Evolutionary conservation across 1,140 invertebrate genomes (phyloP).

Genomic region (Batillaria attramentaria): DNA sequence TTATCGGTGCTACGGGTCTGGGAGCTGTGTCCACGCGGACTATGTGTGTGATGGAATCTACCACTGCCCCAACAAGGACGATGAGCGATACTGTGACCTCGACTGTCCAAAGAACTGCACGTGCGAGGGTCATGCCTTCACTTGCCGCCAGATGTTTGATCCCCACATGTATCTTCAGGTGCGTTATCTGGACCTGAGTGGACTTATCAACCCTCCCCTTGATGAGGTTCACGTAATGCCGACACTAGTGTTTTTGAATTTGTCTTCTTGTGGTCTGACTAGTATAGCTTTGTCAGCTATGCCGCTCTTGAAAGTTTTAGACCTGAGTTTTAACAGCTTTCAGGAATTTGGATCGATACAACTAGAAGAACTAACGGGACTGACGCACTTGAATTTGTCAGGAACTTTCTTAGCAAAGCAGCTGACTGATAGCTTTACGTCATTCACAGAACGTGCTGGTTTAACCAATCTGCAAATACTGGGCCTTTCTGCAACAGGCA

Average conservation of each 20-base stretch:
- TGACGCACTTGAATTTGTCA: conserved; percentile 31
- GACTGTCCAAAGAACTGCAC: conserved; percentile 20
- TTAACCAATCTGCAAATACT: conserved; percentile 33
- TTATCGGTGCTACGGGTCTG: conserved; percentile 29
- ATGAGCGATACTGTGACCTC: conserved; percentile 29
- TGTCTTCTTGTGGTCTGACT: conserved; percentile 9
- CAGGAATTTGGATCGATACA: neutral
- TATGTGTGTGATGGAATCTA: conserved; percentile 32
- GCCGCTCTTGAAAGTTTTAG: conserved; percentile 17
- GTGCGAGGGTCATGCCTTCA: conserved; percentile 29
- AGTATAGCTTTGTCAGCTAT: neutral
- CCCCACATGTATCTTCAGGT: neutral
- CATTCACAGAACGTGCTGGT: conserved; percentile 25
- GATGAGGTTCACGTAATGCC: neutral
- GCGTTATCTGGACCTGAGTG: conserved; percentile 22
- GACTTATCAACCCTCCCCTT: neutral
- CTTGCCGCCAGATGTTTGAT: neutral
- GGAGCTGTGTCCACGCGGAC: conserved; percentile 27
- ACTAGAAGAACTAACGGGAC: conserved; percentile 8
- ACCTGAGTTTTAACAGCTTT: conserved; percentile 32
- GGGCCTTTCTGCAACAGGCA: neutral
- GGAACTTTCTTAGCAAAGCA: conserved; percentile 27
- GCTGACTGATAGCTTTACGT: conserved; percentile 28
- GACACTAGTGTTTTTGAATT: conserved; percentile 23
- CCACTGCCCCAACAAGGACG: conserved; percentile 39